Percentiles rank a stretch among this genome's conserved stretches.
Evolutionary conservation across 2,888 invertebrate genomes (phyloP).

Genomic region (Abscondita cerata): DNA sequence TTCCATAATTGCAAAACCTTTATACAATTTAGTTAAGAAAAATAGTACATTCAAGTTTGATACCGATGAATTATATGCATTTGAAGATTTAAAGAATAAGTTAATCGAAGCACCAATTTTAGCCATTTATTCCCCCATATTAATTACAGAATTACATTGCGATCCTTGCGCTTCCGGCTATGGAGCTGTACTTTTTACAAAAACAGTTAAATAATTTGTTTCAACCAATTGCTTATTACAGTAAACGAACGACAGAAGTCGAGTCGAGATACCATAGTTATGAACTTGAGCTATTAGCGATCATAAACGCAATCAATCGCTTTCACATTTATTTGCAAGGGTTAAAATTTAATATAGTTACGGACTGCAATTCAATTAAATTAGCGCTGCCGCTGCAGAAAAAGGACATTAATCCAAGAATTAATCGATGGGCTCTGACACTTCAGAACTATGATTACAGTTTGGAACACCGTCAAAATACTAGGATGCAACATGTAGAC

Average conservation of each 20-base stretch:
- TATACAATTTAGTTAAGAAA: conserved; percentile 39
- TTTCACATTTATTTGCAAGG: conserved; percentile 45
- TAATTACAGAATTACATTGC: conserved; percentile 50
- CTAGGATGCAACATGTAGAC: conserved; percentile 46
- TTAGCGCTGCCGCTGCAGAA: conserved; percentile 43
- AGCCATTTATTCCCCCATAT: conserved; percentile 44
- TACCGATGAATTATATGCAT: too few relatives aligned
- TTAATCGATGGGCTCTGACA: conserved; percentile 26
- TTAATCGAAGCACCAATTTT: conserved; percentile 40
- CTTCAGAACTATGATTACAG: conserved; percentile 18
- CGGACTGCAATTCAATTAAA: conserved; percentile 42
- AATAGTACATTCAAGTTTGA: conserved; percentile 1
- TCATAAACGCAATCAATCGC: conserved; percentile 42
- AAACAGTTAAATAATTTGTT: conserved; percentile 39
- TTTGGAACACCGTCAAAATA: conserved; percentile 17
- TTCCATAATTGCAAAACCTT: conserved; percentile 37
- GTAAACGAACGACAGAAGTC: conserved; percentile 42
- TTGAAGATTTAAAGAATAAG: conserved; percentile 1
- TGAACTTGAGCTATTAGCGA: conserved; percentile 44
- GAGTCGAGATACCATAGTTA: conserved; percentile 48
- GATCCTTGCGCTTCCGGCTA: conserved; percentile 46
- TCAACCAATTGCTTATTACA: conserved; percentile 47
- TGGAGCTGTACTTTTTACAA: conserved; percentile 47
- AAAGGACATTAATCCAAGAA: conserved; percentile 44
- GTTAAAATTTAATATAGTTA: conserved; percentile 43